These are phyloP conservation scores for Pseudachorutes palmiensis DNA, from an alignment of 1,140 invertebrate genomes.

Conservation along the genomic window DNA sequence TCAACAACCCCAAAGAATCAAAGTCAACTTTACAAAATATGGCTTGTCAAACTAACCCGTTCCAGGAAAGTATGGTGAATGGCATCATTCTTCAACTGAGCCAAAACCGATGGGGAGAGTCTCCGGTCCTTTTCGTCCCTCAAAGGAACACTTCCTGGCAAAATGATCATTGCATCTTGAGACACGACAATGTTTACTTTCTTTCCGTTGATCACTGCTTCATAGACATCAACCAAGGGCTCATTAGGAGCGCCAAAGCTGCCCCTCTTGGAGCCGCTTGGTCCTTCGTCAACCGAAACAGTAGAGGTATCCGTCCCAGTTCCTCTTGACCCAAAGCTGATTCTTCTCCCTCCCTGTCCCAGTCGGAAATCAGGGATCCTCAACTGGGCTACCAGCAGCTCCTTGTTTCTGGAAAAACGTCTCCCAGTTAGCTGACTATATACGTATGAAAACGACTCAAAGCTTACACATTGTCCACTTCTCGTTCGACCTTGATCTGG, in stretches of 20 bases:
- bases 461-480: not conserved
- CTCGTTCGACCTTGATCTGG: not conserved
- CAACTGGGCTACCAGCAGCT: no score
- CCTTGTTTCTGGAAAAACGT: no score
- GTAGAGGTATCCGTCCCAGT: no score
- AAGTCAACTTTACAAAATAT: no score
- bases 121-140: not conserved
- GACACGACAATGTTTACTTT: constrained; percentile 12
- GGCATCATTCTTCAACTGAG: not conserved
- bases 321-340: no score
- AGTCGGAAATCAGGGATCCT: no score
- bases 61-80: constrained; percentile 15
- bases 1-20: not conserved
- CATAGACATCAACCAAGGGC: constrained; percentile 2
- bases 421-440: no score
- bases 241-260: no score
- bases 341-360: no score
- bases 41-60: constrained; percentile 12
- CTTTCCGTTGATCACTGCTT: not conserved
- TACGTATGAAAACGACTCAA: not conserved
- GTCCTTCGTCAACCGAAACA: no score
- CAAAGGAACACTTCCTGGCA: not conserved
- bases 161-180: not conserved
- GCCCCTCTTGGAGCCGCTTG: no score
- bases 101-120: not conserved